These are phyloP conservation scores for Coelopa pilipes DNA, from an alignment of 2,888 invertebrate species.

Conservation along the genomic window DNA sequence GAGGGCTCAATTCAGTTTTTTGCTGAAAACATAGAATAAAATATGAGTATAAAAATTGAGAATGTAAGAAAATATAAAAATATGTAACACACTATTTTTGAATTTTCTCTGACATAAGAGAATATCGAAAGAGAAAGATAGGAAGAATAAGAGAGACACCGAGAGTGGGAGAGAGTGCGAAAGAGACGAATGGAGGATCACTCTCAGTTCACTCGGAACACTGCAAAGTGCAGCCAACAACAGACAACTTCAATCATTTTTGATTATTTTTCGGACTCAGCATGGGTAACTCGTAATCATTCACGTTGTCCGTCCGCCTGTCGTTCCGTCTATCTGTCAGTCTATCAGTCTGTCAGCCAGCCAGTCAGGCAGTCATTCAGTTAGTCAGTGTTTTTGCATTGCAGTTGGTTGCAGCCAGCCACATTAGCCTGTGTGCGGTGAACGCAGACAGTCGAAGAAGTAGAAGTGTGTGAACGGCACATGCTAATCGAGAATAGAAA, in stretches of 20 bases:
- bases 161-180: background rate
- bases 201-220: background rate
- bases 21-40: constrained; percentile 54
- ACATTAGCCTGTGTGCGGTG: background rate
- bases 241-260: constrained; percentile 26
- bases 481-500: constrained; percentile 23
- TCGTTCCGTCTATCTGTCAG: background rate
- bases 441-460: background rate
- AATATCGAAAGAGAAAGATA: background rate
- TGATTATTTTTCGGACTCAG: constrained; percentile 28
- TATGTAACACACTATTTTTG: too few species aligned
- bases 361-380: background rate
- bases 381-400: background rate
- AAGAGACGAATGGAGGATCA: constrained; percentile 26
- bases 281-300: constrained; percentile 13
- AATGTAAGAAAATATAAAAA: background rate
- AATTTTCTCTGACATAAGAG: too few species aligned
- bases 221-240: background rate
- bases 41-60: background rate
- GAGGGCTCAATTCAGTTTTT: constrained; percentile 65
- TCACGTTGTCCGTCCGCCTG: background rate
- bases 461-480: constrained; percentile 29
- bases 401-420: constrained; percentile 5
- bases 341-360: background rate
- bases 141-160: background rate